Percentiles rank a stretch among this genome's conserved stretches.
Evolutionary conservation across 2,113 vertebrate species (phyloP).

Genomic region (Ophthalmolycus amberensis): DNA sequence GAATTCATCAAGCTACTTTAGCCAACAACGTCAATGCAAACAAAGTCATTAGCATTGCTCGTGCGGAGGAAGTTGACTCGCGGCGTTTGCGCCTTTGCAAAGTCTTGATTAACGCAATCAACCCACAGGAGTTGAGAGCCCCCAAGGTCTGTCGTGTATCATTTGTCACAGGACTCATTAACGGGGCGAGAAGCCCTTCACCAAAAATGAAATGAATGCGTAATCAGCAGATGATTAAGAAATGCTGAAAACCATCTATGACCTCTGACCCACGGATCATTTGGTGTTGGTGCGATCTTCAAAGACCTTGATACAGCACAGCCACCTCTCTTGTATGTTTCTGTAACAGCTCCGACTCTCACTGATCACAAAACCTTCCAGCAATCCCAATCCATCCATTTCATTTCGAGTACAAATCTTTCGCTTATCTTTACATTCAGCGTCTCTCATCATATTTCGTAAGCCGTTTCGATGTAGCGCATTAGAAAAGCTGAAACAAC

Average conservation of each 20-base stretch:
- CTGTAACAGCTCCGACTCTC: neutral
- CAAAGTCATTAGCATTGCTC: slow-evolving; percentile 47
- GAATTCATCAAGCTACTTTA: slow-evolving; percentile 51
- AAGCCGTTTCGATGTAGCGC: too few species aligned
- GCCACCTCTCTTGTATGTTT: neutral
- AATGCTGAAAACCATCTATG: slow-evolving; percentile 32
- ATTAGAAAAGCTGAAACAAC: neutral
- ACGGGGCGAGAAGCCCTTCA: slow-evolving; percentile 8
- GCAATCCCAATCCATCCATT: neutral
- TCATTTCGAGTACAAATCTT: neutral
- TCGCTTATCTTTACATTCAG: neutral
- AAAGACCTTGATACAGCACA: neutral
- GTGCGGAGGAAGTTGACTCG: slow-evolving; percentile 33
- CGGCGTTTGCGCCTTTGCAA: slow-evolving; percentile 32
- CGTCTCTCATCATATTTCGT: neutral
- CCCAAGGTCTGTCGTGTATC: slow-evolving; percentile 55
- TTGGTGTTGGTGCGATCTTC: slow-evolving; percentile 7
- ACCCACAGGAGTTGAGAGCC: slow-evolving; percentile 5
- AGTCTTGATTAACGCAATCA: slow-evolving; percentile 46
- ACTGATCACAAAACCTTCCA: neutral
- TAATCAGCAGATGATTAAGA: slow-evolving; percentile 45
- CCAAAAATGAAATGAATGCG: slow-evolving; percentile 21
- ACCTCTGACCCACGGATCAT: slow-evolving; percentile 19
- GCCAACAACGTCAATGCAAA: slow-evolving; percentile 43
- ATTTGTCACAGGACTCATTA: slow-evolving; percentile 55